Base-by-base conservation (phyloP, 2,888 invertebrate genomes). In the Acrocyrtus sp. region DNA sequence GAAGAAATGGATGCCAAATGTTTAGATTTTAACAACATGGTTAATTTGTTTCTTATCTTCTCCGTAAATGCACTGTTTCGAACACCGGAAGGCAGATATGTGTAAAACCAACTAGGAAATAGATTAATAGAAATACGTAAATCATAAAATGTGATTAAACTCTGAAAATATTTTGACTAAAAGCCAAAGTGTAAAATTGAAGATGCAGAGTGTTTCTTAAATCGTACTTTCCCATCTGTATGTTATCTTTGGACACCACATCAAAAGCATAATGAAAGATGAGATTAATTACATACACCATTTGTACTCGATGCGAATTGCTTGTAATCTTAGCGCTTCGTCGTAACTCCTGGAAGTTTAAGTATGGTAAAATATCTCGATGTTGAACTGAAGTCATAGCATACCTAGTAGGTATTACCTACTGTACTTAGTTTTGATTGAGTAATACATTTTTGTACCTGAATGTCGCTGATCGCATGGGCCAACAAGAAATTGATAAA, bases 401-500 rank as follows among this genome's bases (percentile, higher is more conserved):
- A 45, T 45, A n/a, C 5, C 17, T 5, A 8, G 17, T 5, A 15
- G 45, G 17, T 15, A 50, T 50, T 50, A 50, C 8, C 10, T 50
- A 24, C n/a, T n/a, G n/a, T 5, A 50, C 6, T 50, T 10, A 10
- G 50, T 22, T 6, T 24, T 6, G 24, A 8, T 50, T 50, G 22
- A 50, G 10, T 8, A 8, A 22, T 19, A 54, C 8, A 41, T 27
- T 26, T 57, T n/a, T 21, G 8, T 60, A 76, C 77, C 34, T 77
- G 74, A 56, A 77, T 72, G 58, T 77, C 74, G 34, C 51, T 57
- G 12, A 77, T 74, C n/a, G 74, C 58, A 2, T 48, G 21, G 8
- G 72, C 77, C 26, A 77, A n/a, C 0, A 77, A 29, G 29, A 74
- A 77, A 21, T 77, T 77, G 72, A 77, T 77, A 24, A 77, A 77